Evolutionary conservation across 2,113 vertebrate genomes (phyloP), one percentile per base, ranked within the genome.

Genomic region (Erinaceus europaeus): DNA sequence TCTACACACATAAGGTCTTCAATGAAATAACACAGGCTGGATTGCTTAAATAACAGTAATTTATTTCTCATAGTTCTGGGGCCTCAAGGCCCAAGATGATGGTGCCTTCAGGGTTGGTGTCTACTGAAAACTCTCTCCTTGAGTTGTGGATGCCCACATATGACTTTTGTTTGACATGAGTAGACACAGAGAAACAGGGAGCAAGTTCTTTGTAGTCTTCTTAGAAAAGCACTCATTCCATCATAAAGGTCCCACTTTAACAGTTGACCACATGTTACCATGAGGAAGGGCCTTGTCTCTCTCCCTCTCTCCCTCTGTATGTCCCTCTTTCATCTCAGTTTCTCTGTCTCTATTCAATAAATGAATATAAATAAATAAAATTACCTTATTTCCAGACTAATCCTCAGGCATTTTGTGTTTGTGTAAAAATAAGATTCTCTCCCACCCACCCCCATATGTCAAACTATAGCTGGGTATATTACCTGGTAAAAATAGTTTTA

Each of bases 61-160:
- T 42, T 74, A 82, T 78, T 75, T 86, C n/a, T 74, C 5, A 44
- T 5, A 44, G 50, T 85, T 90, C 34, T 65, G 36, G 61, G 83
- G 23, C 68, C 12, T 73, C n/a, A 59, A 40, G 44, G 9, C 38
- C 55, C 48, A 52, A 81, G 42, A 88, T 85, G 36, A 73, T 77
- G 36, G 38, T 52, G 46, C 27, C 34, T 20, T 1, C 12, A 69
- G 67, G 27, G 6, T 6, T 4, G 5, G 11, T 38, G 5, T 44
- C 32, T 68, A 12, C 25, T 57, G 59, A 69, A 34, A 34, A 8
- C 27, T n/a, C 29, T 44, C 20, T 62, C 14, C 36, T 64, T 69
- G 53, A 18, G 15, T 42, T 78, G 11, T 38, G 59, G 36, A n/a
- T 25, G 62, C 38, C 10, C 4, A 25, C 32, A 65, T 67, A n/a